phyloP scores from a whole-genome alignment of 2,113 vertebrate species.

The Athene noctua region DNA sequence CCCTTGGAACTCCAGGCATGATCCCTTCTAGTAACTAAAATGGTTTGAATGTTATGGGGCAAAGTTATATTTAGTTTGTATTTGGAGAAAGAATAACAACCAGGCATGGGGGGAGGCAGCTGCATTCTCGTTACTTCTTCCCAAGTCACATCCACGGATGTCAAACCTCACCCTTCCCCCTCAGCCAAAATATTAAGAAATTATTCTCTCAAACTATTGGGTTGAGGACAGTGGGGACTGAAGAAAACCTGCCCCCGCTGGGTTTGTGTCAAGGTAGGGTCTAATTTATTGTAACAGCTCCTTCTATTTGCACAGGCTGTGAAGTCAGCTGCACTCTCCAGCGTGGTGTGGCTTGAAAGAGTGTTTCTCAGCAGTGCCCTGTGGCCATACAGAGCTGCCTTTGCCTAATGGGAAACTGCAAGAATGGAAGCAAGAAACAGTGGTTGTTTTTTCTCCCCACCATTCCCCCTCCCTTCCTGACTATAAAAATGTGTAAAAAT shows the following conservation, averaged over 20 bases:
- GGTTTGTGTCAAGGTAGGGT: neutral
- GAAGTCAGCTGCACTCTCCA: neutral
- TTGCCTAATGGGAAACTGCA: neutral
- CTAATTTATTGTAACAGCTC: neutral
- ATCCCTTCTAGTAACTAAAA: conserved; percentile 59
- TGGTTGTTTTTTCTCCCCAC: neutral
- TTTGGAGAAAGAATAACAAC: conserved; percentile 60
- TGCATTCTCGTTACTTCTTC: conserved; percentile 49
- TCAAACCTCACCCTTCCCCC: neutral
- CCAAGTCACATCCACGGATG: neutral
- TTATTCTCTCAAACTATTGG: neutral
- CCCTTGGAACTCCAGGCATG: conserved; percentile 61
- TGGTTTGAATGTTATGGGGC: conserved; percentile 56
- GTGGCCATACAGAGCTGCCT: neutral
- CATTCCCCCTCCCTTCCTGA: neutral
- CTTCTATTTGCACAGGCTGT: neutral
- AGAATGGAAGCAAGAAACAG: neutral
- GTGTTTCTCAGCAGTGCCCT: neutral
- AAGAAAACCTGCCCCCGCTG: neutral
- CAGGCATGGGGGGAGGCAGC: neutral
- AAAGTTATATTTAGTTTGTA: conserved; percentile 63
- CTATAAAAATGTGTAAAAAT: neutral
- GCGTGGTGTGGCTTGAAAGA: neutral
- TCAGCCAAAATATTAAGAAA: neutral
- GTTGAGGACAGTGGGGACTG: neutral